Conservation (phyloP, 2,113 vertebrate genomes). For the Vimba vimba region DNA sequence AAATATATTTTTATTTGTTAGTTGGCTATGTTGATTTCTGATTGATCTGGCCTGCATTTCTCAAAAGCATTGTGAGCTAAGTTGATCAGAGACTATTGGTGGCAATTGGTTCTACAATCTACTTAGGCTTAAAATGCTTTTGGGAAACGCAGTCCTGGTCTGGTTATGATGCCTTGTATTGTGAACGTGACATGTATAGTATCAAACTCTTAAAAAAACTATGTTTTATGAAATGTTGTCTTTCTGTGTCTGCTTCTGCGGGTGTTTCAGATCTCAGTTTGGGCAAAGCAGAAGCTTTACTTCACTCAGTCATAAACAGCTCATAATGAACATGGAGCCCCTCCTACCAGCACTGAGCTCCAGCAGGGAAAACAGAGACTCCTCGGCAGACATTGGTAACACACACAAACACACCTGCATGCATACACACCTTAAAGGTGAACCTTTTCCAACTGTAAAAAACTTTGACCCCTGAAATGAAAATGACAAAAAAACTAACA, state of each 20-base stretch:
- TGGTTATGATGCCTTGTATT: not conserved
- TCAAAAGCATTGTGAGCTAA: too few species aligned
- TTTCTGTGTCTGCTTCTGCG: not conserved
- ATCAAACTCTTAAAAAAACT: not conserved
- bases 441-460: slow-evolving; percentile 38
- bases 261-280: slow-evolving; percentile 80
- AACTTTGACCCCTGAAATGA: slow-evolving; percentile 42
- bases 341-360: slow-evolving; percentile 88
- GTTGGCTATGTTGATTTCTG: too few species aligned
- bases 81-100: too few species aligned
- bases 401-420: slow-evolving; percentile 41
- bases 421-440: not conserved
- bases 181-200: not conserved
- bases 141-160: too few species aligned
- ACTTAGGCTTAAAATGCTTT: too few species aligned
- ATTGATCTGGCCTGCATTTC: too few species aligned
- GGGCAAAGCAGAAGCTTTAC: slow-evolving; percentile 91
- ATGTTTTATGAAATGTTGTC: not conserved
- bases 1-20: too few species aligned
- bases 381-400: slow-evolving; percentile 78
- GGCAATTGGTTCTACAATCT: too few species aligned
- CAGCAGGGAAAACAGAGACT: slow-evolving; percentile 84
- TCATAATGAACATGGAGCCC: slow-evolving; percentile 97
- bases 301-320: slow-evolving; percentile 92
- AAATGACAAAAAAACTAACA: not conserved